Evolutionary conservation across 37 sponge, comb jelly and placozoan species (phyloP).

Genomic region (Aplysina aerophoba): DNA sequence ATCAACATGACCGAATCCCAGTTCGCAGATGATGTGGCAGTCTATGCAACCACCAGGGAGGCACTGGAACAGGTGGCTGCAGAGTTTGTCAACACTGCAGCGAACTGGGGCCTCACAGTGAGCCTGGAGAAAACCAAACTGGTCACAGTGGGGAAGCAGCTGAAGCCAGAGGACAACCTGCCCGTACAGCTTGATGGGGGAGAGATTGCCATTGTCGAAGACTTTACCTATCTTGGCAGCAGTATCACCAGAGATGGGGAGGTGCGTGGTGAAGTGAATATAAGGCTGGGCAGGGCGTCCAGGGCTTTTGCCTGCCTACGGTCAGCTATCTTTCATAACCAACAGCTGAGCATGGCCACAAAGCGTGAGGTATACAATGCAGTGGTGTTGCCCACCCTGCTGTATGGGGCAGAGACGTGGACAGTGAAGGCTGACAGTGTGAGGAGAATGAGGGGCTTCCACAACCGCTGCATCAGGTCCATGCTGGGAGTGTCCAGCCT

Average conservation of each 20-base stretch:
- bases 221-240: conserved; percentile 17
- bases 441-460: too few species aligned
- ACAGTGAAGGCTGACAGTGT: too few species aligned
- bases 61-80: conserved; percentile 12
- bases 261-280: neutral
- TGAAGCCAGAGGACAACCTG: neutral
- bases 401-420: conserved; percentile 21
- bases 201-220: conserved; percentile 1
- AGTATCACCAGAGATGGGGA: neutral
- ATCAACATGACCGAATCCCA: conserved; percentile 30
- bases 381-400: conserved; percentile 6
- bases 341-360: conserved; percentile 5
- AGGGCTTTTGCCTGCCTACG: too few species aligned
- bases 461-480: too few species aligned
- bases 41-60: conserved; percentile 9
- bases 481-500: too few species aligned
- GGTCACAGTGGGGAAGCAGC: neutral
- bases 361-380: conserved; percentile 1
- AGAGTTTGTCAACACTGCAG: conserved; percentile 17
- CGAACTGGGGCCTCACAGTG: conserved; percentile 36
- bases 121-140: conserved; percentile 34
- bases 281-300: too few species aligned
- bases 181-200: too few species aligned
- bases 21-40: conserved; percentile 48
- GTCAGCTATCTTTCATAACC: neutral